These are phyloP conservation scores for Muntiacus reevesi DNA, from an alignment of 2,113 vertebrate species.

Conservation along the genomic window DNA sequence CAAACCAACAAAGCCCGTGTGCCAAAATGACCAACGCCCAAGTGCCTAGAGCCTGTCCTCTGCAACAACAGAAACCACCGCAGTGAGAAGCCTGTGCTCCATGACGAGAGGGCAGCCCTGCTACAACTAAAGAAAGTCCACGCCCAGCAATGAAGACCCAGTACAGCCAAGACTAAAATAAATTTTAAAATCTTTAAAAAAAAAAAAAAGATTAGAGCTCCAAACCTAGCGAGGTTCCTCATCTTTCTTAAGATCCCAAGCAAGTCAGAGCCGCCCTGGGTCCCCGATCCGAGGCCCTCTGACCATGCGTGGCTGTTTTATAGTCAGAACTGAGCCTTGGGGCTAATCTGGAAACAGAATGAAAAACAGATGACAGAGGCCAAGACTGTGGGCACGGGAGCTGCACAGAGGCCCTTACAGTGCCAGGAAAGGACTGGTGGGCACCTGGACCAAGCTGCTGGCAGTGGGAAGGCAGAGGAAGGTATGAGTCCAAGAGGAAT, in stretches of 20 bases:
- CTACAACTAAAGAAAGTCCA: background rate
- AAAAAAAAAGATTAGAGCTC: background rate
- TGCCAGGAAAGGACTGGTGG: slow-evolving; percentile 20
- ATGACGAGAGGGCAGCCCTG: background rate
- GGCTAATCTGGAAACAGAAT: background rate
- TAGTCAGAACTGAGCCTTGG: background rate
- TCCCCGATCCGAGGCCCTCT: background rate
- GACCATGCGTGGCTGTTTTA: background rate
- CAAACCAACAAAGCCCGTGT: background rate
- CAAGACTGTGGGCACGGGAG: background rate
- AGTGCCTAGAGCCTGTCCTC: background rate
- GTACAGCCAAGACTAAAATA: background rate
- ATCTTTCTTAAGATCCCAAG: background rate
- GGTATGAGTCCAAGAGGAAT: background rate
- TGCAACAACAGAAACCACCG: background rate
- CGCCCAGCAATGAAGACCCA: background rate
- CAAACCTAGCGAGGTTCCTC: background rate
- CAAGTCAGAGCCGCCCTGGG: background rate
- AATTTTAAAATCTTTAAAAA: background rate
- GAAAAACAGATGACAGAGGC: background rate
- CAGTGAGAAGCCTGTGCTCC: background rate
- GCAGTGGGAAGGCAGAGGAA: background rate
- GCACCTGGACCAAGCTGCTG: slow-evolving; percentile 6
- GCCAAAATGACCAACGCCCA: background rate
- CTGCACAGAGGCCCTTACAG: background rate